Evolutionary conservation across 2,113 vertebrate genomes (phyloP), one percentile per base, ranked within the genome.

Genomic region (Pomatostomus ruficeps): DNA sequence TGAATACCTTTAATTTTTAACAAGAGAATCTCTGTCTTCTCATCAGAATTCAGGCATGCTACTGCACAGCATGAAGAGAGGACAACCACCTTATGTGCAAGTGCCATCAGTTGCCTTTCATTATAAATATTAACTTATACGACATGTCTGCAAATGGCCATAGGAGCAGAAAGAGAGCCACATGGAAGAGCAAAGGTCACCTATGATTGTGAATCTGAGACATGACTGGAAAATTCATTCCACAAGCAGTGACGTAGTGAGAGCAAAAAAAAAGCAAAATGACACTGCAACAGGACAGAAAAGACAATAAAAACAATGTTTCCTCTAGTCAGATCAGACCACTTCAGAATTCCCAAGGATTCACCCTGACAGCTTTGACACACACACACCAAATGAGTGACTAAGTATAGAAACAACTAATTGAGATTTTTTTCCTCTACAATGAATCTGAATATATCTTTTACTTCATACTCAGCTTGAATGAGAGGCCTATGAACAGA

Each of bases 111-210:
- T 13, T 76, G 63, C 46, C 81, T 92, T 95, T 91, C 78, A 88
- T 93, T 88, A 90, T 82, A 94, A 83, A 96, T 85, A 96, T 87
- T 78, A 88, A 91, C 78, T 79, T 91, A 59, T 11, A 74, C 81
- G 77, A 78, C 31, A 65, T 20, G 7, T 91, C 87, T 91, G 51
- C 31, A 88, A 91, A 83, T 58, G 59, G 88, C 52, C 87, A 95
- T 38, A 51, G 74, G 82, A 95, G 87, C 78, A 91, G 85, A 87
- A 82, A 46, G 42, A 43, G 24, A 72, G 87, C 33, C 71, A 91
- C 77, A 49, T 31, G 26, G 49, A 95, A 91, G 71, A 95, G 71
- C 66, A 96, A 88, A 91, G 94, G 81, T 94, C 74, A 85, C 36
- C 48, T 65, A 21, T 58, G 82, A 82, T 7, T 76, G 35, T 51